These are phyloP conservation scores for Tortricodes alternella DNA, from an alignment of 2,888 invertebrate genomes.

Conservation along the genomic window DNA sequence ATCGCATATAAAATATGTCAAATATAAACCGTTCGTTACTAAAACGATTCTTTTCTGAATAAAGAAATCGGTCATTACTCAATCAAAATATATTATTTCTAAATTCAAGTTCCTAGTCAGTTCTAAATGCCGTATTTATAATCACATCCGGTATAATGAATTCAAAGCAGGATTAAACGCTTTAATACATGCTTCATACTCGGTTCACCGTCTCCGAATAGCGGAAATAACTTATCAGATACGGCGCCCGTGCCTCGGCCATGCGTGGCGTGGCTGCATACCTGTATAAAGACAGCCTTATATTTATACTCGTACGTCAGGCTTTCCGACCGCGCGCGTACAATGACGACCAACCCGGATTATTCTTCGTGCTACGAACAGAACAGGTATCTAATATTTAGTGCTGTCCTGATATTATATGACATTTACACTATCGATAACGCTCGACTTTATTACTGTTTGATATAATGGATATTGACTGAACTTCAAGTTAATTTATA, in stretches of 20 bases:
- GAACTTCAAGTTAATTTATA: not conserved
- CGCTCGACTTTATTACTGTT: not conserved
- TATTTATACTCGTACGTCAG: slow-evolving; percentile 48
- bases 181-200: slow-evolving; percentile 31
- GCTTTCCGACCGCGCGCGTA: slow-evolving; percentile 56
- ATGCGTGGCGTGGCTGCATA: slow-evolving; percentile 26
- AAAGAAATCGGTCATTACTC: too few species aligned
- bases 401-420: slow-evolving; percentile 7
- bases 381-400: slow-evolving; percentile 68
- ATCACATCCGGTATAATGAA: slow-evolving; percentile 20
- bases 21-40: too few species aligned
- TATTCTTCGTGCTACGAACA: slow-evolving; percentile 70
- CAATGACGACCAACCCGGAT: slow-evolving; percentile 70
- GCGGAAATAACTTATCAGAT: slow-evolving; percentile 77
- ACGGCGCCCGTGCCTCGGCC: slow-evolving; percentile 50
- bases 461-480: not conserved
- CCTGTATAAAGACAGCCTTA: slow-evolving; percentile 28
- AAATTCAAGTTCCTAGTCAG: too few species aligned
- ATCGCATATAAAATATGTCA: too few species aligned
- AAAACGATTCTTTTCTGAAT: too few species aligned
- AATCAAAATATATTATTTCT: too few species aligned
- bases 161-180: slow-evolving; percentile 29
- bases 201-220: slow-evolving; percentile 50
- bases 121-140: not conserved
- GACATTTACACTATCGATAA: slow-evolving; percentile 6